These are phyloP conservation scores for Pipistrellus kuhlii DNA, from an alignment of 2,797 vertebrate genomes.

Conservation along the genomic window DNA sequence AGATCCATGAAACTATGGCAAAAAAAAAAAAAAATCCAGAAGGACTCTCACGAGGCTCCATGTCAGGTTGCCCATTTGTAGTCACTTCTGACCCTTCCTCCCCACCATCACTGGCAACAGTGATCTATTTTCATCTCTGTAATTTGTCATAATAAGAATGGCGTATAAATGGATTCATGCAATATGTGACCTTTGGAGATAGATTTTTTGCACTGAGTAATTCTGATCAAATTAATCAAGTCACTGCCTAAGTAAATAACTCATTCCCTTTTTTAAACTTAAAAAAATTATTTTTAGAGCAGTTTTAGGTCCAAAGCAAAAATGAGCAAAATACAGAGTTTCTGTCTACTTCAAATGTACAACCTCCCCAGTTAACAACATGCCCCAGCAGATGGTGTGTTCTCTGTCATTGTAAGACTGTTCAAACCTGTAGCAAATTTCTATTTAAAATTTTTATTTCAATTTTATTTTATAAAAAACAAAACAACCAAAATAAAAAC, in stretches of 20 bases:
- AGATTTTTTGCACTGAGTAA: neutral
- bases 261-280: neutral
- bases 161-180: neutral
- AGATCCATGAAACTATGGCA: neutral
- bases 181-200: neutral
- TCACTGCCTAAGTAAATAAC: neutral
- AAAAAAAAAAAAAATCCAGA: neutral
- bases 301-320: neutral
- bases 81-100: no score
- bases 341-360: neutral
- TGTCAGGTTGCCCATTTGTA: neutral
- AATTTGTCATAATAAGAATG: neutral
- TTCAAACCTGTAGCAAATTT: neutral
- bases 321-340: neutral
- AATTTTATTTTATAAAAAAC: neutral
- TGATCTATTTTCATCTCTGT: neutral
- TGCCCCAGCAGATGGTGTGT: neutral
- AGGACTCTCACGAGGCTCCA: neutral
- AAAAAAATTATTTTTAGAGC: neutral
- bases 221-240: conserved; percentile 49
- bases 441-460: neutral
- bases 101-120: neutral
- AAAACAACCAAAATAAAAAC: no score
- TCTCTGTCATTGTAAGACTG: neutral
- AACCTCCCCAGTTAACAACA: accelerated